These are phyloP conservation scores for Propithecus coquereli DNA, from an alignment of 2,113 vertebrate species.

Conservation along the genomic window DNA sequence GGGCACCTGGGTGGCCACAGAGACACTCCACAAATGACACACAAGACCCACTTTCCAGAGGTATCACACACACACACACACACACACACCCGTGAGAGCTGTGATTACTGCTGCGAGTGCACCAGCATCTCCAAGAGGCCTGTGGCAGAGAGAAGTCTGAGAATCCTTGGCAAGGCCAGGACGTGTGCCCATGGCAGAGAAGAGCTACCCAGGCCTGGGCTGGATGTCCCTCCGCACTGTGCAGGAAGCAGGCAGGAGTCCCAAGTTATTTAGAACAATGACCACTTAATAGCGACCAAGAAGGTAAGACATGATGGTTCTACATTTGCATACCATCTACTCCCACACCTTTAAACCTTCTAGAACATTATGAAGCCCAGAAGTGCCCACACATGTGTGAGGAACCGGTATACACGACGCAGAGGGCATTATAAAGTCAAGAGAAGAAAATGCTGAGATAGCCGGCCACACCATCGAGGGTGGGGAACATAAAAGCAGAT, in stretches of 20 bases:
- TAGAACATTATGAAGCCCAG: background rate
- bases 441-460: background rate
- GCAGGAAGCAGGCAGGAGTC: too few species aligned
- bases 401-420: fast-evolving
- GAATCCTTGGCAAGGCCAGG: background rate
- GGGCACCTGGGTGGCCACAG: background rate
- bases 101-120: background rate
- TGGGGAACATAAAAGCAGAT: too few species aligned
- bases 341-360: background rate
- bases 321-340: background rate
- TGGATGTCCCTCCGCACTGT: background rate
- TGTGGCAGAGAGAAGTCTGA: background rate
- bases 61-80: fast-evolving
- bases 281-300: too few species aligned
- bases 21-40: background rate
- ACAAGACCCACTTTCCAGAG: background rate
- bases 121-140: background rate
- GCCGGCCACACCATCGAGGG: too few species aligned
- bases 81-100: background rate
- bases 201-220: background rate
- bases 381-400: background rate
- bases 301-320: background rate
- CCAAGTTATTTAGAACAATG: too few species aligned
- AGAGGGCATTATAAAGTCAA: background rate
- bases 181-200: fast-evolving